Evolutionary conservation across 2,888 invertebrate species (phyloP), one percentile per base, ranked within the genome.

Genomic region (Aricia artaxerxes): DNA sequence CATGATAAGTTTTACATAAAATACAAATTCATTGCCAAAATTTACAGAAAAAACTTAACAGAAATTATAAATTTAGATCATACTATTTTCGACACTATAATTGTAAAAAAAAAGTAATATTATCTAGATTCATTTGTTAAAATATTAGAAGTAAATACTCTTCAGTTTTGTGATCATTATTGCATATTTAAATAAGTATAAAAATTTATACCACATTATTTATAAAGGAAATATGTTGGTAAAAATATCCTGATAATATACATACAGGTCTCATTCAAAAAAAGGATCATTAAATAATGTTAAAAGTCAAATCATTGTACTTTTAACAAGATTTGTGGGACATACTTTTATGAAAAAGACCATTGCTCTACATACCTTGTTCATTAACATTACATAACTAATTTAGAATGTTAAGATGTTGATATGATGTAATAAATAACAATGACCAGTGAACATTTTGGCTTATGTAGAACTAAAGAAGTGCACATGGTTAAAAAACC

Each of bases 321-420:
- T 11, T 31, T 64, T 9, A 31, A 64, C 24, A 64, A 9, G 9
- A 64, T 64, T 64, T 4, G 24, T 31, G 64, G 38, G 13, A 13
- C 4, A 4, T 69, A 69, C 69, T 69, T 13, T 69, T 69, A 69
- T 1, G 2, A 35, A 69, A 35, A 38, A 35, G 5, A 69, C 35
- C 16, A 69, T 35, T 31, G 16, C 31, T 64, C 31, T 31, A 64
- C 9, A 35, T 69, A 69, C 7, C 9, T 75, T 4, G 4, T 49
- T 75, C 24, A 9, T 75, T 11, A 49, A 31, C n/a, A n/a, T 75
- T 49, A 75, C 49, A 75, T 75, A 75, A 75, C 75, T 49, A 75
- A 24, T 75, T 75, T 75, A 75, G 75, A 75, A 75, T 75, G 75
- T 24, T 75, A 24, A 49, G 24, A 24, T 75, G 75, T 24, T 75